Percentiles rank a stretch among this genome's conserved stretches.
Evolutionary conservation across 2,888 invertebrate species (phyloP).

Genomic region (Sialis lutaria): DNA sequence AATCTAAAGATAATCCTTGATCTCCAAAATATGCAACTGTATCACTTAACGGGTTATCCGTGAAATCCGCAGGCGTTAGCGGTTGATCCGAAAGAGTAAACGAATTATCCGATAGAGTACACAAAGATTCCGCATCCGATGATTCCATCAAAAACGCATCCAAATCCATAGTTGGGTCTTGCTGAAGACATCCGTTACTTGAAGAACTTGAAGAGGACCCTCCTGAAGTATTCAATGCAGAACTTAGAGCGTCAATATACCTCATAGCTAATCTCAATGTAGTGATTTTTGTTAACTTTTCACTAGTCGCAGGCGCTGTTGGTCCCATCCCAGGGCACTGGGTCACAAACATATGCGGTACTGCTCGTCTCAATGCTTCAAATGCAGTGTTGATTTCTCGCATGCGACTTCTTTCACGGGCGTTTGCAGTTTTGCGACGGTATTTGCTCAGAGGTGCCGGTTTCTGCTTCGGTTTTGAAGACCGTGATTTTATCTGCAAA

Average conservation of each 20-base stretch:
- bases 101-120: constrained; percentile 14
- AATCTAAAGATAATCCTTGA: constrained; percentile 22
- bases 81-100: constrained; percentile 17
- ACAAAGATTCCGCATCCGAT: constrained; percentile 21
- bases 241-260: constrained; percentile 35
- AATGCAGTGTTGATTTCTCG: constrained; percentile 51
- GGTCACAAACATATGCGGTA: constrained; percentile 24
- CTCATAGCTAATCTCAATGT: constrained; percentile 47
- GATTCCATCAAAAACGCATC: constrained; percentile 19
- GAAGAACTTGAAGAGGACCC: constrained; percentile 1
- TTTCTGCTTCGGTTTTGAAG: constrained; percentile 21
- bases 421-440: constrained; percentile 48
- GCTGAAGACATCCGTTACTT: background rate
- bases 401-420: constrained; percentile 46
- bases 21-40: constrained; percentile 15
- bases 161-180: background rate
- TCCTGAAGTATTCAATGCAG: constrained; percentile 17
- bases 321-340: constrained; percentile 13
- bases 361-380: constrained; percentile 37
- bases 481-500: constrained; percentile 2
- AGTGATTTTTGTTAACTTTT: constrained; percentile 48
- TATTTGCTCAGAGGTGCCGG: constrained; percentile 44
- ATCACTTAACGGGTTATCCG: constrained; percentile 1
- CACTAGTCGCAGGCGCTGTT: constrained; percentile 23
- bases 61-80: constrained; percentile 22